phyloP scores from a whole-genome alignment of 2,113 vertebrate species.

The Mastomys natalensis region DNA sequence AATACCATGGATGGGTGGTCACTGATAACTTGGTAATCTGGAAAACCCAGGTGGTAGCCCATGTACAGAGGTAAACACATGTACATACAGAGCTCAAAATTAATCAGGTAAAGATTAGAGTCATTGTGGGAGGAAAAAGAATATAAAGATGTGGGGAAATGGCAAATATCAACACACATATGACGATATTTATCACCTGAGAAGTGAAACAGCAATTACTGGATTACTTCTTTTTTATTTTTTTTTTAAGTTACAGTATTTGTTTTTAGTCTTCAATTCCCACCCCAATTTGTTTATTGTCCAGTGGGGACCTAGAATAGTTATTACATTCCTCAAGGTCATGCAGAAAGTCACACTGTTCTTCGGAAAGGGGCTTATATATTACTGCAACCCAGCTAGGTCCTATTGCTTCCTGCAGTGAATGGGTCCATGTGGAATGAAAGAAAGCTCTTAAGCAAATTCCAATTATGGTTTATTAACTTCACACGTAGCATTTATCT shows the following conservation, averaged over 20 bases:
- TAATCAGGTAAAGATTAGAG: neutral
- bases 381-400: conserved; percentile 11
- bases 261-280: conserved; percentile 58
- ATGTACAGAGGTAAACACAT: neutral
- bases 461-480: conserved; percentile 83
- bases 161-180: neutral
- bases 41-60: neutral
- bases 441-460: conserved; percentile 77
- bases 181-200: neutral
- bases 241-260: neutral
- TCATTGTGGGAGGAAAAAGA: neutral
- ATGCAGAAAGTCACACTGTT: conserved; percentile 14
- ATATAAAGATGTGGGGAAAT: neutral
- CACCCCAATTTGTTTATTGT: conserved; percentile 66
- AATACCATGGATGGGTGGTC: neutral
- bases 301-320: conserved; percentile 34
- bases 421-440: conserved; percentile 68
- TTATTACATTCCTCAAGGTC: conserved; percentile 76
- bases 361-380: conserved; percentile 32
- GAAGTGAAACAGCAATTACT: neutral
- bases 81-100: neutral
- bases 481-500: conserved; percentile 80
- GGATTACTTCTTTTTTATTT: neutral
- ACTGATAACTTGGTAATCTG: neutral
- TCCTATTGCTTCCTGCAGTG: conserved; percentile 45